Conservation (phyloP, 2,113 vertebrate genomes). For the Neogobius melanostomus region DNA sequence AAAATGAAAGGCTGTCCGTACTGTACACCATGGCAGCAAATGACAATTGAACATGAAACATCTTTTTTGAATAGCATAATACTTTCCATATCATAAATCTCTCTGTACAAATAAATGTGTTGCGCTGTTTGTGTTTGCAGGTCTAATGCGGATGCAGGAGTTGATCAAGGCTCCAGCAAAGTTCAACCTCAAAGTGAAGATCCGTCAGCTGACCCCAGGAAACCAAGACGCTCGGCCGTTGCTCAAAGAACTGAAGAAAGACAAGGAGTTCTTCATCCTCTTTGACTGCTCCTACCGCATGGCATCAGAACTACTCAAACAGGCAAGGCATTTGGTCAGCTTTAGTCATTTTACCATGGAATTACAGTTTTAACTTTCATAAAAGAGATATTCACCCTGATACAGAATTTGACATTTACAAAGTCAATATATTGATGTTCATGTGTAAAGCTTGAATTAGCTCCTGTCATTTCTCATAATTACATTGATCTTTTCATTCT, state of each 20-base stretch:
- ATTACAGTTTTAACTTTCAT: neutral
- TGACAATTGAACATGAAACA: too few species aligned
- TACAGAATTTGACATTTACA: neutral
- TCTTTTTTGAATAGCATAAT: too few species aligned
- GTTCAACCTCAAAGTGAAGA: conserved; percentile 94
- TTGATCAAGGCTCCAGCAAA: conserved; percentile 97
- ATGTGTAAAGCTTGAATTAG: conserved; percentile 7
- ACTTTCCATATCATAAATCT: neutral
- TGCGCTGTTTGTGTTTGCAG: conserved; percentile 70
- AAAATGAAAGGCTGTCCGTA: neutral
- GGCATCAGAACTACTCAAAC: conserved; percentile 91
- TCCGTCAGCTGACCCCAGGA: conserved; percentile 90
- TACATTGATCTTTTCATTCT: conserved; percentile 31
- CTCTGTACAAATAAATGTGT: neutral
- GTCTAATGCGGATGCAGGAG: conserved; percentile 96
- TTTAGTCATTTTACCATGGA: neutral
- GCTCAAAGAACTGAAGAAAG: conserved; percentile 97
- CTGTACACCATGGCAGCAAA: too few species aligned
- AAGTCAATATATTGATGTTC: neutral
- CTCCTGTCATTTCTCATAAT: neutral
- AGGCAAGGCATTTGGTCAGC: conserved; percentile 73
- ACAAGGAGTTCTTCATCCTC: conserved; percentile 93
- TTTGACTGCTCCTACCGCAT: conserved; percentile 94
- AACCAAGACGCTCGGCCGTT: conserved; percentile 91
- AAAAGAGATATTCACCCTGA: neutral